Evolutionary conservation across 1,140 invertebrate genomes (phyloP), one percentile per base, ranked within the genome.

Genomic region (Solenopsis invicta): DNA sequence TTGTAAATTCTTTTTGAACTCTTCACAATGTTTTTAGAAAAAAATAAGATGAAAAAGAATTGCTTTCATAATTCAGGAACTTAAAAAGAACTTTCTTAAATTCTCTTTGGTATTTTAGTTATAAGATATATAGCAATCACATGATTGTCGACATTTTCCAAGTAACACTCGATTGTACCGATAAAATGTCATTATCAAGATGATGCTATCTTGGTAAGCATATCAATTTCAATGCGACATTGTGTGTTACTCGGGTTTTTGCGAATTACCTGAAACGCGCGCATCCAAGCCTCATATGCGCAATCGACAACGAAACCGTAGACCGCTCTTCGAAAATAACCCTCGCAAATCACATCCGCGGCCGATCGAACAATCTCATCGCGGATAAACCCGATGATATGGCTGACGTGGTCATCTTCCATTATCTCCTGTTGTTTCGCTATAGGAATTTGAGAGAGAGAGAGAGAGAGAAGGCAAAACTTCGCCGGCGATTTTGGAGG

Each of bases 391-490:
- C 48, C 85, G 16, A 91, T 41, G 2, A 85, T 50, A 45, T 87
- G 78, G 50, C 87, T 75, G 9, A 12, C 24, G 37, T 34, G 37
- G 29, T 91, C 89, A 4, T 88, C 82, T 1, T 61, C 34, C 5
- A 78, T 0, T 34, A 92, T 87, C 21, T 91, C 72, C 10, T 81
- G 50, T 91, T 89, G 91, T 21, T 92, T 92, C 2, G 8, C 10
- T 6, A 82, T 82, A 56, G 84, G 72, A 56, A 92, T 74, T 54
- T 77, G 34, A 18, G 56, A 86, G 5, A 81, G 71, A 37, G 78
- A 8, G 34, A 18, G 56, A 86, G 5, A 81, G 71, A 37, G 78
- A 8, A 9, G 10, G 34, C 13, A 29, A 69, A n/a, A 71, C 56
- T 54, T 71, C 37, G 29, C n/a, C 18, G 5, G 4, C 12, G 6